Conservation (phyloP, 2,113 vertebrate species). For the Piprites chloris region DNA sequence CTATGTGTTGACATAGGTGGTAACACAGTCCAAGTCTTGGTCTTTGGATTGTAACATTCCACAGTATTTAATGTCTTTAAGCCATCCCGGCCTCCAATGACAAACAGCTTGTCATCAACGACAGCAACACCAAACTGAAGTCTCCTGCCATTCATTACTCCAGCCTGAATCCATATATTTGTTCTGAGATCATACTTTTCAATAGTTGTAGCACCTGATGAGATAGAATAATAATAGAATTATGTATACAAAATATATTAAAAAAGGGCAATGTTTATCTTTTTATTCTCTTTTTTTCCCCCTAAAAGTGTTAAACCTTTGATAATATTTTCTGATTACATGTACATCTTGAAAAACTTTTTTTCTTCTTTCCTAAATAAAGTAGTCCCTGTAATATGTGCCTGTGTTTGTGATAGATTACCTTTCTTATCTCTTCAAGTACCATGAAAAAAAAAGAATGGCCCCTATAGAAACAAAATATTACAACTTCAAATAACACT, state of each 20-base stretch:
- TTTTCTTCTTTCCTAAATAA: not conserved
- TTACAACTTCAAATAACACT: not conserved
- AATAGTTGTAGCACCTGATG: slow-evolving; percentile 79
- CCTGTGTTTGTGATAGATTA: not conserved
- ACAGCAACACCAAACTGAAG: slow-evolving; percentile 83
- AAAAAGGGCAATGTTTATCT: not conserved
- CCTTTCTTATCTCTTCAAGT: not conserved
- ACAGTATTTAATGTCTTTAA: slow-evolving; percentile 84
- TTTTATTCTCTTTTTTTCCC: not conserved
- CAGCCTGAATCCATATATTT: slow-evolving; percentile 82
- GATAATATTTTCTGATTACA: not conserved
- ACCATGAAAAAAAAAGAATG: not conserved
- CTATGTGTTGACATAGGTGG: slow-evolving; percentile 82
- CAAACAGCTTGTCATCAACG: slow-evolving; percentile 81
- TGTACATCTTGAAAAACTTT: not conserved
- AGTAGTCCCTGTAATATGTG: not conserved
- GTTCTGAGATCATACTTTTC: slow-evolving; percentile 84
- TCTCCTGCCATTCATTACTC: slow-evolving; percentile 79
- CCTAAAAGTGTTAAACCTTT: not conserved
- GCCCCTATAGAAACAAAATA: not conserved
- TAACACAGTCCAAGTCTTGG: slow-evolving; percentile 79
- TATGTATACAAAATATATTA: not conserved
- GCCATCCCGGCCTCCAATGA: slow-evolving; percentile 82
- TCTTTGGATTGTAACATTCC: slow-evolving; percentile 82
- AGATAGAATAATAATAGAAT: slow-evolving; percentile 58